Base-by-base conservation (phyloP, 2,797 vertebrate species). In the Adrianichthys oophorus region DNA sequence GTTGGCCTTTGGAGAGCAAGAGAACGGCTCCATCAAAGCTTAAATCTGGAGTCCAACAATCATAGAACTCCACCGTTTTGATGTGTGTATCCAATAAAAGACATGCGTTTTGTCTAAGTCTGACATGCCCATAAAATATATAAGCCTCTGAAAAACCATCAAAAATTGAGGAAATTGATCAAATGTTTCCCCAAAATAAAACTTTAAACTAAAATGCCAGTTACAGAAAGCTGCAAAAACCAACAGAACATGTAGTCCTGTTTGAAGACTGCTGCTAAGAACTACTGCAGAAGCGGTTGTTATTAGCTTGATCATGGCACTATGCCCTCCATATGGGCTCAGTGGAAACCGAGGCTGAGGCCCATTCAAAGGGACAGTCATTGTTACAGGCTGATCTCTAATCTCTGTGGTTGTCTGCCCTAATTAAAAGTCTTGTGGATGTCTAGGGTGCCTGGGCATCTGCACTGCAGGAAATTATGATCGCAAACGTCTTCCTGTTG, bases 401-500 rank as follows among this genome's bases (percentile, higher is more conserved):
- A 93, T 95, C 94, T 96, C 95, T 95, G 93, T 96, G 95, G 94
- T 95, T 98, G 96, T 96, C 95, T 92, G 92, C 90, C 94, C 95
- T 96, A 95, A 98, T 98, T 98, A 97, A 98, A 96, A 97, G 93
- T 95, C 93, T 94, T 94, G 93, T 93, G 92, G 89, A 89, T 90
- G 92, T 91, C 92, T 91, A 80, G 85, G 87, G 79, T 82, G 85
- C 78, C 73, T 79, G 90, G 91, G 91, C 92, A 92, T 93, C 92
- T 91, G 92, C 94, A 90, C 94, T 90, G 94, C 95, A 97, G 96
- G 95, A 98, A 98, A 98, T 97, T 95, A 97, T 96, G 95, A 96
- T 97, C 93, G 95, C 95, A 96, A 97, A 98, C 93, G 93, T 98
- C 95, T 96, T 96, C 97, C 96, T 97, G 95, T 96, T 84, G 92